These are phyloP conservation scores for Stenichneumon culpator DNA, from an alignment of 2,888 invertebrate genomes.

Conservation along the genomic window DNA sequence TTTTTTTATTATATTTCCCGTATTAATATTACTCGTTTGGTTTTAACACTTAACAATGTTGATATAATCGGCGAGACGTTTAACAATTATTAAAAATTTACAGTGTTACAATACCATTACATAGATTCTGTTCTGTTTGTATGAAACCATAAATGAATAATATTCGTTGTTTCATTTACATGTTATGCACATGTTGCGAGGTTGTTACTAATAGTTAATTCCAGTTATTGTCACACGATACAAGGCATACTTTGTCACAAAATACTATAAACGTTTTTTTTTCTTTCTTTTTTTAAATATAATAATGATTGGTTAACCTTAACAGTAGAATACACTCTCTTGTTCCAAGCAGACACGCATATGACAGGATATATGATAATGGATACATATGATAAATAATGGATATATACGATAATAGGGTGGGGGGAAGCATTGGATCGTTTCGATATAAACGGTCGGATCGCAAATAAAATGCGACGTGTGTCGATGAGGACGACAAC, in stretches of 20 bases:
- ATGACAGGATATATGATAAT: neutral
- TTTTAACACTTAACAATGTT: slow-evolving; percentile 19
- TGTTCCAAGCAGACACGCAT: neutral
- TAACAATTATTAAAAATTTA: slow-evolving; percentile 22
- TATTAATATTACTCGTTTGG: neutral
- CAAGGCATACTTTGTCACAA: slow-evolving; percentile 8
- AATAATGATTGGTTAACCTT: neutral
- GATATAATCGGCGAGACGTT: neutral
- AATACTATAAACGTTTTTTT: neutral
- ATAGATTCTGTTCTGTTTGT: neutral
- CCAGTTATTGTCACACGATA: slow-evolving; percentile 51
- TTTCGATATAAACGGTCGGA: neutral
- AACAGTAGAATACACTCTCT: neutral
- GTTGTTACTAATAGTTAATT: neutral
- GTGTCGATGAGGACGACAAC: neutral
- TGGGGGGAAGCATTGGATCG: no score
- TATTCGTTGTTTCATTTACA: neutral
- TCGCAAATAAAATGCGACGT: no score
- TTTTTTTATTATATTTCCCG: neutral
- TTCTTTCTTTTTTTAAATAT: neutral
- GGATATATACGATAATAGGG: no score
- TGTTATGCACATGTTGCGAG: neutral
- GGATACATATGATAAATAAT: no score
- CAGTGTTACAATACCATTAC: slow-evolving; percentile 20
- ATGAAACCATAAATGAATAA: slow-evolving; percentile 1